Base-by-base conservation (phyloP, 1,140 invertebrate species). In the Phortica variegata region DNA sequence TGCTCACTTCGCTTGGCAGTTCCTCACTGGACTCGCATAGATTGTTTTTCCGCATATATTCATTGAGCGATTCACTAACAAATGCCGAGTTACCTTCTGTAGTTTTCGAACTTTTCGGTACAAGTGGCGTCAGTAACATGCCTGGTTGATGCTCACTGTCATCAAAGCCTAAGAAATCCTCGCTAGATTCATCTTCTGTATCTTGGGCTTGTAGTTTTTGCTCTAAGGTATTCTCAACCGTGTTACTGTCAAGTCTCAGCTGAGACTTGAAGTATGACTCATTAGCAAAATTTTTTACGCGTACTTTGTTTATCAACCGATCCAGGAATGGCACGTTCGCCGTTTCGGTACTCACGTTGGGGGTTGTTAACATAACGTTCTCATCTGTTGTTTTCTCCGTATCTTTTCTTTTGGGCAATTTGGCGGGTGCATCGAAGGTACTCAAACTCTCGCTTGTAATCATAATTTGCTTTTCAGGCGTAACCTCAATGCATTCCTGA, bases 81-180 rank as follows among this genome's bases (percentile, higher is more conserved):
- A 76, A 76, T 1, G 62, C 70, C 0, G 54, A 46, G 16, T 68
- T 71, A 0, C 58, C 53, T 1, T 56, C 53, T 0, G 49, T 2
- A 0, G 60, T 60, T 32, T 60, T 58, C 41, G 52, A 49, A 20
- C 55, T 61, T 41, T 47, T 48, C 1, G 70, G 66, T 17, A 76
- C 73, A 13, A 72, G 19, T 10, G 73, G 73, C 0, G 73, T 76
- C 2, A 63, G 62, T 32, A 76, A 36, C 68, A 75, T 70, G 5
- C 73, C 73, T 3, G 69, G 69, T 47, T 68, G 47, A 33, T 61
- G 59, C 6, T 50, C 63, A 32, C 52, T 57, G n/a, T 75, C 73
- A 37, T 66, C 65, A 31, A 75, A 75, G 21, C 70, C 73, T 3
- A 75, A 58, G 17, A 73, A 75, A 32, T 69, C 73, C 20, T 69